phyloP scores from a whole-genome alignment of 1,140 invertebrate species.

The Belonocnema kinseyi region DNA sequence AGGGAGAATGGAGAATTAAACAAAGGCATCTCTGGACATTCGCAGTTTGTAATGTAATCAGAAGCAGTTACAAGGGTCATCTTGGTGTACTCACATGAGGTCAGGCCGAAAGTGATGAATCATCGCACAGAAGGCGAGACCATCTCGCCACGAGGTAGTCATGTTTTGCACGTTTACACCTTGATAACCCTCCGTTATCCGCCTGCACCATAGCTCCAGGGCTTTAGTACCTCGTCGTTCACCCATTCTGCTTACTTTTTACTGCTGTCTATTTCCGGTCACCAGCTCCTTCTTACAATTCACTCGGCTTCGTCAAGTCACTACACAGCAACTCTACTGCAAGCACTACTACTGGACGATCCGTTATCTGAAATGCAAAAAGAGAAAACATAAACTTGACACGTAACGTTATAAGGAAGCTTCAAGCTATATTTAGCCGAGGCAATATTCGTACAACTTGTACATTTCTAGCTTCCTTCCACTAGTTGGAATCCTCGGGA shows the following conservation, averaged over 20 bases:
- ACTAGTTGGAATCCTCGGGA: background rate
- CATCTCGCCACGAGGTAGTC: slow-evolving; percentile 95
- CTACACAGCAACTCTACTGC: background rate
- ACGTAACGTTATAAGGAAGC: slow-evolving; percentile 19
- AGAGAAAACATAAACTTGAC: slow-evolving; percentile 30
- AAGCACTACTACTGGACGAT: slow-evolving; percentile 17
- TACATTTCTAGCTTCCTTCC: slow-evolving; percentile 8
- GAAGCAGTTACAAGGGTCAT: background rate
- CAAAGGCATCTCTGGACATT: background rate
- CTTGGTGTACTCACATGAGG: slow-evolving; percentile 88
- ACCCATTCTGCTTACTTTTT: slow-evolving; percentile 78
- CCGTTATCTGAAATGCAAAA: slow-evolving; percentile 24
- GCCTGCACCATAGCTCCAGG: slow-evolving; percentile 91
- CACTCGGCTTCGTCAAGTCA: background rate
- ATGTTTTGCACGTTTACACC: slow-evolving; percentile 93
- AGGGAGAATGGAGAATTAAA: no score
- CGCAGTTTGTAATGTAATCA: background rate
- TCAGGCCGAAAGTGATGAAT: slow-evolving; percentile 97
- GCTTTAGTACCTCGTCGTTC: slow-evolving; percentile 91
- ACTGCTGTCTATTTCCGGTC: slow-evolving; percentile 20
- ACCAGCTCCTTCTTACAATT: slow-evolving; percentile 23
- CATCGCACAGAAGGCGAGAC: slow-evolving; percentile 96
- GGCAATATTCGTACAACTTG: background rate
- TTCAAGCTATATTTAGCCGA: slow-evolving; percentile 17
- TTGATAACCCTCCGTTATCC: slow-evolving; percentile 90